Conservation (phyloP, 2,888 invertebrate species). For the Oscheius myriophilus region DNA sequence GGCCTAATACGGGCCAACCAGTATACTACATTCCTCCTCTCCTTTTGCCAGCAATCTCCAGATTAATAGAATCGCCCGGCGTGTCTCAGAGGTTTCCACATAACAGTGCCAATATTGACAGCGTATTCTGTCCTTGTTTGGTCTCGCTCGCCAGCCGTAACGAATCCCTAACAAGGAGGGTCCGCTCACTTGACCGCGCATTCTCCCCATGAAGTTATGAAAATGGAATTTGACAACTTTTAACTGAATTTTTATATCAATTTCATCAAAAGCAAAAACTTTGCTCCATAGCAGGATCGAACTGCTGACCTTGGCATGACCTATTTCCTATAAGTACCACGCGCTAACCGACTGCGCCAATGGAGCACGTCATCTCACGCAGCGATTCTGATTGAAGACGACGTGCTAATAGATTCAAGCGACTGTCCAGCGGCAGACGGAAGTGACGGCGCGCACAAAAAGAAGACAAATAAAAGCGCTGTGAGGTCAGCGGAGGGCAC, state of each 20-base stretch:
- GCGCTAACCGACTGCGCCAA: constrained; percentile 64
- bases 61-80: too few relatives aligned
- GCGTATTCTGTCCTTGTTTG: neutral
- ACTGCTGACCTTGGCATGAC: constrained; percentile 52
- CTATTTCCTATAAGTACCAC: constrained; percentile 57
- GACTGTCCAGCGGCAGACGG: too few relatives aligned
- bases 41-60: too few relatives aligned
- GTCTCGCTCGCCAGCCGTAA: constrained; percentile 1
- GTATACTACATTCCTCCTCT: too few relatives aligned
- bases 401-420: too few relatives aligned
- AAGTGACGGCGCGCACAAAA: neutral
- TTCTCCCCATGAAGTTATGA: neutral
- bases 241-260: neutral
- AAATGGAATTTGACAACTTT: neutral
- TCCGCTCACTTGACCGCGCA: neutral
- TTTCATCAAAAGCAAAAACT: neutral
- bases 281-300: constrained; percentile 56
- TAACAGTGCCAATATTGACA: constrained; percentile 5
- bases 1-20: too few relatives aligned
- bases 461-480: constrained; percentile 19
- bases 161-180: neutral
- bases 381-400: too few relatives aligned
- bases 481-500: constrained; percentile 11
- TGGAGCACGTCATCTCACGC: constrained; percentile 35
- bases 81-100: neutral